Evolutionary conservation across 2,113 vertebrate genomes (phyloP), one percentile per base, ranked within the genome.

Genomic region (Rhodinocichla rosea): DNA sequence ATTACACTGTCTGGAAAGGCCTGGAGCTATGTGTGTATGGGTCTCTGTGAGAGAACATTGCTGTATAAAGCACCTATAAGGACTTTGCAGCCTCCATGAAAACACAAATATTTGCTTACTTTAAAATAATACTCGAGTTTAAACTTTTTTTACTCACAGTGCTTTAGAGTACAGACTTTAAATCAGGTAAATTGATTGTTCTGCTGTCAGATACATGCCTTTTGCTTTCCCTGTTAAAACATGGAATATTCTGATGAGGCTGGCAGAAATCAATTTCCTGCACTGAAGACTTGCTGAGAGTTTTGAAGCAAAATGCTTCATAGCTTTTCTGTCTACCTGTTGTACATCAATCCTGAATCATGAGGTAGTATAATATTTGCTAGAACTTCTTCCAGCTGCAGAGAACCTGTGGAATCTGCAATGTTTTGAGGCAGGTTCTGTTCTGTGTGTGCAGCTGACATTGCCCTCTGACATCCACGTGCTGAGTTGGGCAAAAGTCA

Each of bases 201-300:
- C 37, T 74, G 10, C 55, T 65, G 5, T 28, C 40, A 70, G n/a
- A 24, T 28, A 17, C 9, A 42, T 15, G 11, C 11, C 33, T 82
- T 82, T 82, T 56, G 1, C 9, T 7, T 26, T 64, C 13, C 33
- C 20, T 50, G 13, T 35, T 49, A 56, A 81, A 74, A 52, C 0
- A 0, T 30, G 45, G 20, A 70, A 52, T 65, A 56, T 69, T 70
- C 44, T 62, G 21, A 30, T 44, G n/a, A 74, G 70, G 6, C 12
- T 28, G 35, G 23, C 32, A 60, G 45, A 65, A 85, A 39, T 83
- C 37, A 27, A 42, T 62, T 78, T 65, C 50, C 40, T 2, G 3
- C 50, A 30, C 0, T 4, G 1, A 35, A 82, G 15, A 47, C 10
- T 62, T 2, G 0, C 42, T 69, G 52, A 70, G 19, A 50, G 15